Evolutionary conservation across 2,797 vertebrate species (phyloP), one percentile per base, ranked within the genome.

Genomic region (Pygocentrus nattereri): DNA sequence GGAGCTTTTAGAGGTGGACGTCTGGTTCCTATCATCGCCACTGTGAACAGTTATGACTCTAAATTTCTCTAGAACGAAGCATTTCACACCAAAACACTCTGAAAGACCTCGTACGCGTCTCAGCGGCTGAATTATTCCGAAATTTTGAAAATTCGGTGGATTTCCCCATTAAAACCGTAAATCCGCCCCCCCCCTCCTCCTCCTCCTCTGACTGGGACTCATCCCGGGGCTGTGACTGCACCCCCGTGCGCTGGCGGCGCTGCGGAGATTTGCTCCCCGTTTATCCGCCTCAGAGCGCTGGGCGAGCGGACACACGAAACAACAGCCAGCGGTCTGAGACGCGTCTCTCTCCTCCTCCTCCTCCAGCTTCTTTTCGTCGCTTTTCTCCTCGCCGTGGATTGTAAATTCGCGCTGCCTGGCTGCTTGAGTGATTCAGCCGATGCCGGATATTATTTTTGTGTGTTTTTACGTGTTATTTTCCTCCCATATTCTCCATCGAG

Each of bases 251-350:
- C 84, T 56, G 79, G 84, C 78, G 83, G 82, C 85, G 85, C 83
- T 85, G 93, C 92, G 89, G 87, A 88, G 87, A 79, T 61, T 94
- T 31, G 59, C 59, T 88, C 93, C 92, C 93, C 95, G 94, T 93
- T 76, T 3, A 16, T 30, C 59, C 59, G 59, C 25, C 27, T 62
- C 25, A 11, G 12, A 64, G 61, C 16, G 16, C 61, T 19, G 27
- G 15, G 15, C 6, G 61, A 34, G 4, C 61, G 61, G 61, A 64
- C 61, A 64, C 61, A 64, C 61, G 61, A 8, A 5, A 34, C 61
- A 64, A 4, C 61, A 27, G 25, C 5, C 59, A 30, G 59, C 59
- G 59, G 25, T 62, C 59, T 16, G 1, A 8, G 21, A 56, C 10
- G 7, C 58, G 23, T n/a, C 5, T 23, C 52, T 56, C 8, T 5